A percentile compares a stretch with the other conserved stretches of the same genome.
Conservation (phyloP, 64 coral and sea anemone genomes). For the Actinia equina region DNA sequence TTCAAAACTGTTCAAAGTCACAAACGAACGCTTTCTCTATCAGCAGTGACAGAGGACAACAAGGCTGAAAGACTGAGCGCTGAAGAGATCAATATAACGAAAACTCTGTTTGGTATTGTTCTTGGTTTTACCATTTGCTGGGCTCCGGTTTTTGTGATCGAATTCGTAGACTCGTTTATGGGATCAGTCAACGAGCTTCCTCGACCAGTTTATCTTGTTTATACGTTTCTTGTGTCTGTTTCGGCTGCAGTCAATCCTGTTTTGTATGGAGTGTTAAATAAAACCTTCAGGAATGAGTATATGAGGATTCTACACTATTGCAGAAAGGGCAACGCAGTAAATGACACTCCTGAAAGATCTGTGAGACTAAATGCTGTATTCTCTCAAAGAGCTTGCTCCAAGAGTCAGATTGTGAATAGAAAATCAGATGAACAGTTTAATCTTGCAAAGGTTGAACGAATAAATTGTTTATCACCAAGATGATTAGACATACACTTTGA, state of each 20-base stretch:
- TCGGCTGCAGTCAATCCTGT: conserved; percentile 68
- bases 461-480: too few species aligned
- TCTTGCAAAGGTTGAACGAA: too few species aligned
- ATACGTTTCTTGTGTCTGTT: conserved; percentile 59
- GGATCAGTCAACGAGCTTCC: conserved; percentile 28
- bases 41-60: background rate
- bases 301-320: conserved; percentile 10
- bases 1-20: conserved; percentile 20
- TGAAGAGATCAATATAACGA: conserved; percentile 74
- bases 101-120: conserved; percentile 61
- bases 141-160: conserved; percentile 69
- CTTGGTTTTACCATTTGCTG: conserved; percentile 60
- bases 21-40: background rate
- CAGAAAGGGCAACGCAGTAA: background rate
- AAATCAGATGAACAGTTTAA: too few species aligned
- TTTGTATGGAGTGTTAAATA: conserved; percentile 82
- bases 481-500: too few species aligned
- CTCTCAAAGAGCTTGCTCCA: background rate
- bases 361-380: too few species aligned
- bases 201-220: conserved; percentile 54
- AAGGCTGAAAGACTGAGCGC: conserved; percentile 27
- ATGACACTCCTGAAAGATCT: background rate
- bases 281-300: conserved; percentile 43
- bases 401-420: background rate
- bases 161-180: conserved; percentile 48